Evolutionary conservation across 2,888 invertebrate genomes (phyloP), one percentile per base, ranked within the genome.

Genomic region (Nomada flava): DNA sequence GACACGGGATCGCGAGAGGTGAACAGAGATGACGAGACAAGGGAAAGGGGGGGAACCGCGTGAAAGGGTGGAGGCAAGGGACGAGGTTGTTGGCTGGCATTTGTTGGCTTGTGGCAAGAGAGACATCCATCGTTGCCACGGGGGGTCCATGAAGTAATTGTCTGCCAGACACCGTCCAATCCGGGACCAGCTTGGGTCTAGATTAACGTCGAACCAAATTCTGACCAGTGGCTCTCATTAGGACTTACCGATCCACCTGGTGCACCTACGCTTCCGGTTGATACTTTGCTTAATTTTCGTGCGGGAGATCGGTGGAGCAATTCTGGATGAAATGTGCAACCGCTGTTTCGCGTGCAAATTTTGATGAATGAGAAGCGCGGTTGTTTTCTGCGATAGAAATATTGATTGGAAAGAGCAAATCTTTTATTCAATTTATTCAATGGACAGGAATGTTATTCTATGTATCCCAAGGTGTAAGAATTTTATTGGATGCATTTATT

Each of bases 81-180:
- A 84, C 73, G 80, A 69, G 63, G 76, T 77, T 76, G 84, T 88
- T 89, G 85, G 88, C 79, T 76, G 88, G 88, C 83, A 87, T 89
- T 90, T 89, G 89, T 87, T 86, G 84, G 86, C 77, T 82, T 85
- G 85, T 83, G 82, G 88, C 89, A 89, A 92, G 91, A 92, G 91
- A 92, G 93, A 93, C 91, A 93, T 93, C 91, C 92, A 92, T 93
- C 92, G 91, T 90, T 91, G 90, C 92, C 92, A 89, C 92, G 90
- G 93, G 92, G 92, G 92, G 92, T 92, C 92, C 90, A 87, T 86
- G 83, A 89, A 92, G 92, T 92, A 93, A 93, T 93, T 92, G 92
- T 93, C 92, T 92, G 92, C 91, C 91, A 90, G 90, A 91, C 91
- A 91, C 89, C 90, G 89, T 83, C 91, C 91, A 90, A 91, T 92